Conservation (phyloP, 2,888 invertebrate species). For the Lysandra coridon region DNA sequence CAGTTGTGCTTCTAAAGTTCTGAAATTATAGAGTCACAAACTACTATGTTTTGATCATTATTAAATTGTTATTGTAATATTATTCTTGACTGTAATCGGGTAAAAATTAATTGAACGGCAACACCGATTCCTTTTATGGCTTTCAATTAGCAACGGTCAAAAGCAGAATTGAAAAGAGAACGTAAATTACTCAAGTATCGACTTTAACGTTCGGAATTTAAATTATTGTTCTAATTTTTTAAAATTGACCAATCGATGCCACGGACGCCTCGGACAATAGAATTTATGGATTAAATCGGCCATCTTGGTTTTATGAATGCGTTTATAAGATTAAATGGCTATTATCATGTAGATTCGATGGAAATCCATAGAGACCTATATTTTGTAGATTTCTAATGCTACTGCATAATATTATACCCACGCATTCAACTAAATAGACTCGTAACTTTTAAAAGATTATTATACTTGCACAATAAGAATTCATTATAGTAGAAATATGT, state of each 20-base stretch:
- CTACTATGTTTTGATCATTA: not conserved
- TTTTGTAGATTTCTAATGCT: not conserved
- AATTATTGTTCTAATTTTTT: slow-evolving; percentile 31
- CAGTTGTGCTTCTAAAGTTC: too few relatives aligned
- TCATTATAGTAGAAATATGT: not conserved
- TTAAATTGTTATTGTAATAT: not conserved
- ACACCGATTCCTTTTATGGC: slow-evolving; percentile 25
- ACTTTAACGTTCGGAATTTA: slow-evolving; percentile 31
- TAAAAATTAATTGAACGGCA: not conserved
- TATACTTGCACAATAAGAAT: not conserved
- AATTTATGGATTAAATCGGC: slow-evolving; percentile 16
- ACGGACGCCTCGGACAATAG: not conserved
- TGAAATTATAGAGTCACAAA: not conserved
- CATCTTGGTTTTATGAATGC: slow-evolving; percentile 6
- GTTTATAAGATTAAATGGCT: slow-evolving; percentile 18
- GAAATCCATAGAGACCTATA: not conserved
- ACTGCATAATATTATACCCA: slow-evolving; percentile 2
- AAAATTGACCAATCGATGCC: slow-evolving; percentile 28
- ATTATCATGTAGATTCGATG: slow-evolving; percentile 25
- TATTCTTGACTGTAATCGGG: not conserved
- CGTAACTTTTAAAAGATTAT: not conserved
- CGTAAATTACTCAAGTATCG: slow-evolving; percentile 28
- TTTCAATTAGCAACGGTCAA: slow-evolving; percentile 33
- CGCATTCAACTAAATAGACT: not conserved
- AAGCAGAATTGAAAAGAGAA: slow-evolving; percentile 15